Conservation (phyloP, 2,888 invertebrate genomes). For the Oeneis ivallda region DNA sequence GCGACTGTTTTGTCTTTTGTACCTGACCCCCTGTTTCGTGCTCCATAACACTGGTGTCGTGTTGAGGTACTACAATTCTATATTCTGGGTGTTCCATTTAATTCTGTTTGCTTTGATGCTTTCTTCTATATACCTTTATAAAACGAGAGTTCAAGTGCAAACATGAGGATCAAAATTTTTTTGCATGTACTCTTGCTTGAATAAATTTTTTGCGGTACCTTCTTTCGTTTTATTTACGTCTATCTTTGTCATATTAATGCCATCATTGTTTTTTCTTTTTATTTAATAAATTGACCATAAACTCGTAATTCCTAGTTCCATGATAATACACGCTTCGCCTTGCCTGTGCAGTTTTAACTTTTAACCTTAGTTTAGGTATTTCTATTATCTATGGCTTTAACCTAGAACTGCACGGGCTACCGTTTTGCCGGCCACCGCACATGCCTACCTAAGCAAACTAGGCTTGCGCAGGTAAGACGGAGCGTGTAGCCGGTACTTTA, state of each 20-base stretch:
- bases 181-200: neutral
- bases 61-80: conserved; percentile 66
- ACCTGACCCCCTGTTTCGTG: conserved; percentile 67
- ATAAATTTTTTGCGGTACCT: conserved; percentile 2
- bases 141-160: conserved; percentile 39
- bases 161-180: conserved; percentile 2
- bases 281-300: too few species aligned
- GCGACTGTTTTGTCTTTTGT: conserved; percentile 66
- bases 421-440: too few species aligned
- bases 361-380: too few species aligned
- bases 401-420: too few species aligned
- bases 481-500: too few species aligned
- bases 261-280: too few species aligned
- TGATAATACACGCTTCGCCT: too few species aligned
- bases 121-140: conserved; percentile 50
- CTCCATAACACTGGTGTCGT: conserved; percentile 49
- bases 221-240: neutral
- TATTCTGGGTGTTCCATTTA: conserved; percentile 69
- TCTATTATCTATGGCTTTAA: too few species aligned
- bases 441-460: too few species aligned
- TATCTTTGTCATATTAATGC: neutral
- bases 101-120: conserved; percentile 54
- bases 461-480: too few species aligned
- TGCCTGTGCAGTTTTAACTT: too few species aligned
- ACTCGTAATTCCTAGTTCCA: too few species aligned